Evolutionary conservation across 2,888 invertebrate species (phyloP).

Genomic region (Scaptomyza reducta): DNA sequence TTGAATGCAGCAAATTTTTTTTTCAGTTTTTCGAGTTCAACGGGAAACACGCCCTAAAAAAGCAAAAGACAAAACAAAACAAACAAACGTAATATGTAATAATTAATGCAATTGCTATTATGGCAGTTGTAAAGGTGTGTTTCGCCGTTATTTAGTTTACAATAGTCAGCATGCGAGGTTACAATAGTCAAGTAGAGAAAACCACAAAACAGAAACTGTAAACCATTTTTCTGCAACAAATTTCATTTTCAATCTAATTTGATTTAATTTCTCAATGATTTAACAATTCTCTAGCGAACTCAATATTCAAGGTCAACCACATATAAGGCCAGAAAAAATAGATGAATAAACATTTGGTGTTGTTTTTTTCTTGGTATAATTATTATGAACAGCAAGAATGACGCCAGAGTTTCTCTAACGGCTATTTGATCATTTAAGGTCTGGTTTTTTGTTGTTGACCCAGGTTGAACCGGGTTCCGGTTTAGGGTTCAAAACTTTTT

Average conservation of each 20-base stretch:
- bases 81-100: slow-evolving; percentile 18
- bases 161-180: background rate
- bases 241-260: slow-evolving; percentile 21
- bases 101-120: slow-evolving; percentile 35
- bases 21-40: background rate
- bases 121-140: slow-evolving; percentile 36
- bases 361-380: slow-evolving; percentile 23
- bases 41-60: slow-evolving; percentile 27
- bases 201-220: slow-evolving; percentile 39
- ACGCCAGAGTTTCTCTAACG: slow-evolving; percentile 45
- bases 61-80: background rate
- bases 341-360: slow-evolving; percentile 9
- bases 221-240: slow-evolving; percentile 31
- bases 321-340: slow-evolving; percentile 43
- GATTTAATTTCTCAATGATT: slow-evolving; percentile 41
- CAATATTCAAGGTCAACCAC: slow-evolving; percentile 61
- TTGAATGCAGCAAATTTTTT: slow-evolving; percentile 1
- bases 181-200: slow-evolving; percentile 1
- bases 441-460: slow-evolving; percentile 11
- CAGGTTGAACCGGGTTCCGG: slow-evolving; percentile 39
- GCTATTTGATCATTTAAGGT: background rate
- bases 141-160: background rate
- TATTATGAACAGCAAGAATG: slow-evolving; percentile 52
- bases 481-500: slow-evolving; percentile 9
- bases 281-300: slow-evolving; percentile 52